Conservation (phyloP, 1,140 invertebrate species). For the Nasonia longicornis region DNA sequence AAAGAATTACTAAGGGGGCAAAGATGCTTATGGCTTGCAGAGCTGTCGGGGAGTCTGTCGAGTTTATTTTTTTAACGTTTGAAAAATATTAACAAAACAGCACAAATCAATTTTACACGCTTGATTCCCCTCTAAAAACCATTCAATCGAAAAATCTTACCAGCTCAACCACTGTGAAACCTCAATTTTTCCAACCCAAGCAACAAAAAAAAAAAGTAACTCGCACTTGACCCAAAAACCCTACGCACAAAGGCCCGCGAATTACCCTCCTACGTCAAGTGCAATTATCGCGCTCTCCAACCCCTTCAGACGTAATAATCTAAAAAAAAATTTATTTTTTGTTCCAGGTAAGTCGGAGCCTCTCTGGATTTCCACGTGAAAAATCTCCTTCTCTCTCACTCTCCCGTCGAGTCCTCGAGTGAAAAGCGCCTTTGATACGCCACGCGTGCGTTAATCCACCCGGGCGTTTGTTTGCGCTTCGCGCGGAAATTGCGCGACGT, state of each 20-base stretch:
- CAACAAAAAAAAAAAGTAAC: too few species aligned
- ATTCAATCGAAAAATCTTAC: too few species aligned
- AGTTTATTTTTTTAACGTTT: too few species aligned
- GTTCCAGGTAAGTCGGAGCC: slow-evolving; percentile 31
- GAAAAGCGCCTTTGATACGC: slow-evolving; percentile 24
- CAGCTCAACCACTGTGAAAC: too few species aligned
- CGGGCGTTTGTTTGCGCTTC: not conserved
- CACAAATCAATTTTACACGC: too few species aligned
- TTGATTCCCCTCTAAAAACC: too few species aligned
- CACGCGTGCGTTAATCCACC: not conserved
- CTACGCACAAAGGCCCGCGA: not conserved
- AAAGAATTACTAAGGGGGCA: not conserved
- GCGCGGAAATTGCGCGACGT: not conserved
- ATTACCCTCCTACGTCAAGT: not conserved
- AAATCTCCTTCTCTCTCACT: not conserved
- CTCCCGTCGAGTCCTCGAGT: not conserved
- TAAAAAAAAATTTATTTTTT: slow-evolving; percentile 6
- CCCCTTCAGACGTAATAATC: slow-evolving; percentile 2
- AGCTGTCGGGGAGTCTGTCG: too few species aligned
- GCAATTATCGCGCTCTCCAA: not conserved
- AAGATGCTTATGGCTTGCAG: too few species aligned
- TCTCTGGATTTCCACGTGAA: not conserved
- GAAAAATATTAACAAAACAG: too few species aligned
- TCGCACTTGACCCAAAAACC: too few species aligned
- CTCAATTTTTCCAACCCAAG: too few species aligned